phyloP scores from a whole-genome alignment of 2,888 invertebrate species.

The Prenolepis imparis region DNA sequence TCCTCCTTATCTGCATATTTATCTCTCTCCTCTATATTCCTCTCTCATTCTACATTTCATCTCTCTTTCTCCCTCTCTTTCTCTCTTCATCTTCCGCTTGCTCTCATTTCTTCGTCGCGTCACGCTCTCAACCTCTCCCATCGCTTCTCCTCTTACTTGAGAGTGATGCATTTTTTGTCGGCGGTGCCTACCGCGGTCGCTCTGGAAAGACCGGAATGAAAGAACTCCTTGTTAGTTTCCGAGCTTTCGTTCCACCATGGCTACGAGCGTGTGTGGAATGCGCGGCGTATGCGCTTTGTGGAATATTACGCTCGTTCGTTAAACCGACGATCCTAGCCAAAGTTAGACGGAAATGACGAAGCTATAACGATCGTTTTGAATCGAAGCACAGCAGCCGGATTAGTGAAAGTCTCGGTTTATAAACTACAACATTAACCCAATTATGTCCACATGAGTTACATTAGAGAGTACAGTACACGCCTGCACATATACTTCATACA shows the following conservation, averaged over 20 bases:
- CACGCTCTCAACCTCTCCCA: slow-evolving; percentile 43
- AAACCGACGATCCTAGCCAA: slow-evolving; percentile 18
- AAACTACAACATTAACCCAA: slow-evolving; percentile 10
- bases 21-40: slow-evolving; percentile 13
- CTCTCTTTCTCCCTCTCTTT: slow-evolving; percentile 13
- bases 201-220: slow-evolving; percentile 80
- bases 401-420: slow-evolving; percentile 44
- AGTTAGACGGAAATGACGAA: not conserved
- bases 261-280: slow-evolving; percentile 39
- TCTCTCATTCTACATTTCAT: not conserved
- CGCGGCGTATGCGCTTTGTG: slow-evolving; percentile 65
- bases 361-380: slow-evolving; percentile 10
- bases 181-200: slow-evolving; percentile 77
- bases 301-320: slow-evolving; percentile 47
- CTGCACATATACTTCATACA: not conserved
- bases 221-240: slow-evolving; percentile 81
- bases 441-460: not conserved
- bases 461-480: not conserved
- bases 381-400: slow-evolving; percentile 2
- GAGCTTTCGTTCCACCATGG: slow-evolving; percentile 46
- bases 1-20: slow-evolving; percentile 32
- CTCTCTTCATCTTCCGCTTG: slow-evolving; percentile 19
- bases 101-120: slow-evolving; percentile 51
- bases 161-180: slow-evolving; percentile 65
- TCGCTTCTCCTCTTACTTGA: slow-evolving; percentile 49